These are phyloP conservation scores for Ictalurus furcatus DNA, from an alignment of 2,113 vertebrate genomes.

Conservation along the genomic window DNA sequence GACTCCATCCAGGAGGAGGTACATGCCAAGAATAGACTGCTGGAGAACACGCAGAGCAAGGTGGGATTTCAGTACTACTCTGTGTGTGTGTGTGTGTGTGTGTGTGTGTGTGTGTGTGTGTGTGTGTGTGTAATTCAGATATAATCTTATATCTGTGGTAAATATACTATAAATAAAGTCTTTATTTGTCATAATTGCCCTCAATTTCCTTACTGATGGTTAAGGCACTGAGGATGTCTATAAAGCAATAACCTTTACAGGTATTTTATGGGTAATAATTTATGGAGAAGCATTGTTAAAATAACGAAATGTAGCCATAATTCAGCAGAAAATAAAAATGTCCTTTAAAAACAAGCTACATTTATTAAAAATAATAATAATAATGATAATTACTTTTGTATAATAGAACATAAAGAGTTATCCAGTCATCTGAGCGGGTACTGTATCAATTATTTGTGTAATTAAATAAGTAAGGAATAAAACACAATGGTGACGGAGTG, in stretches of 20 bases:
- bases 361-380: too few relatives aligned
- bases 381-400: too few relatives aligned
- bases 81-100: neutral
- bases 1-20: conserved; percentile 89
- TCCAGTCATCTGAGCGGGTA: too few relatives aligned
- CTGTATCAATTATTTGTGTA: too few relatives aligned
- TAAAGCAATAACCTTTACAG: neutral
- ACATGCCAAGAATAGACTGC: conserved; percentile 77
- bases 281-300: neutral
- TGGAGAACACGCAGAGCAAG: conserved; percentile 83
- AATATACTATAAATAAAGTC: too few relatives aligned
- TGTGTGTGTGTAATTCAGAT: too few relatives aligned
- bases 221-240: neutral
- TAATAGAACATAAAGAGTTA: too few relatives aligned
- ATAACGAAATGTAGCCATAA: neutral
- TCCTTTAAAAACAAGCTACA: neutral
- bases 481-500: too few relatives aligned
- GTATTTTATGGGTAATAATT: neutral
- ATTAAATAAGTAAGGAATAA: too few relatives aligned
- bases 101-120: neutral
- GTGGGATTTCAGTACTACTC: conserved; percentile 59
- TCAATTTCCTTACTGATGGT: neutral
- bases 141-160: too few relatives aligned
- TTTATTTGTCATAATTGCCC: neutral
- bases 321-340: too few relatives aligned